Conservation (phyloP, 2,113 vertebrate species). For the Elephas maximus region DNA sequence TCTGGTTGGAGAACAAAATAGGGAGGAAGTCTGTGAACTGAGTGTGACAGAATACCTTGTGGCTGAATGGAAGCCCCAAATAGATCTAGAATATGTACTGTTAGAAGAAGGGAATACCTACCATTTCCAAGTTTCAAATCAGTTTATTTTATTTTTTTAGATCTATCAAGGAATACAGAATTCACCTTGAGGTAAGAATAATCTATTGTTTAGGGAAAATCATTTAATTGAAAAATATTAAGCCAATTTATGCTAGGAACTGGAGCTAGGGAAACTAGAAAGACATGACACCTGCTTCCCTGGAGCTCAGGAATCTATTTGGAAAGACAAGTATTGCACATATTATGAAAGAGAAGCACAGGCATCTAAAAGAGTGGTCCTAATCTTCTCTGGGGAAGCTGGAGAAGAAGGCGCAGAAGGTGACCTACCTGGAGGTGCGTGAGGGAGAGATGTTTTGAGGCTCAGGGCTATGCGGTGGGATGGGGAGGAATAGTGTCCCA, state of each 20-base stretch:
- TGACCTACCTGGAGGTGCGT: background rate
- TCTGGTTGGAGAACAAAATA: background rate
- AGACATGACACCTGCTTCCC: background rate
- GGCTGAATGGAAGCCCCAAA: background rate
- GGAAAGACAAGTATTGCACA: background rate
- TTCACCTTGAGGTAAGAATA: background rate
- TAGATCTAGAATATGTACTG: background rate
- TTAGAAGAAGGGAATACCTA: background rate
- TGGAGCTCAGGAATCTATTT: background rate
- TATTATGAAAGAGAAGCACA: rapidly evolving
- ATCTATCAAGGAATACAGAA: background rate
- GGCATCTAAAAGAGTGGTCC: rapidly evolving
- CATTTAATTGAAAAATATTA: background rate
- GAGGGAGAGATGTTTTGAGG: background rate
- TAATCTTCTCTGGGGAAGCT: background rate
- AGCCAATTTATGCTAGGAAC: rapidly evolving
- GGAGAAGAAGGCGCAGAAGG: background rate
- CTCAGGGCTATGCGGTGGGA: rapidly evolving
- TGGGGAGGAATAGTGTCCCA: background rate
- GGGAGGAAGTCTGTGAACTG: background rate
- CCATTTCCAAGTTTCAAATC: background rate
- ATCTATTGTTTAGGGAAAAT: background rate
- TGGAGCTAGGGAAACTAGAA: background rate
- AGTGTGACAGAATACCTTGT: background rate
- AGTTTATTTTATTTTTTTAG: background rate